Evolutionary conservation across 2,113 vertebrate species (phyloP), one percentile per base, ranked within the genome.

Genomic region (Callopanchax toddi): DNA sequence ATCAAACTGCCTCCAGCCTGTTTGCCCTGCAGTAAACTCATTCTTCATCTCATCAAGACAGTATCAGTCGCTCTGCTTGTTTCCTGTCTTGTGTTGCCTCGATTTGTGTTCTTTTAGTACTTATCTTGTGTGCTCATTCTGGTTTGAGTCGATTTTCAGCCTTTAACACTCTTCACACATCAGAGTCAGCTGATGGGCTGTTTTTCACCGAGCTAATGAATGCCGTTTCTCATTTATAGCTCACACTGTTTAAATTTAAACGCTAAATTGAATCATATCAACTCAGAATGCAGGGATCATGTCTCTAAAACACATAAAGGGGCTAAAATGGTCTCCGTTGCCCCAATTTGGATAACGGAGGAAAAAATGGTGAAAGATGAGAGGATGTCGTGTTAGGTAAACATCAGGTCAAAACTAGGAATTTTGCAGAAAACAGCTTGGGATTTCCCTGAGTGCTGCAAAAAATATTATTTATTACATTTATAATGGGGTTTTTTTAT

Each of bases 1-100:
- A 4, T 26, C 6, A 26, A 6, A 26, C 3, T 8, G 6, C 29
- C 29, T 32, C 29, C 29, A 32, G 1, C 29, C 29, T 32, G 29
- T 57, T 36, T 29, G 32, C 53, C 18, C 60, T n/a, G 13, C 2
- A 44, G 42, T 62, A 10, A 51, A 37, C 67, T 39, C 42, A 11
- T 21, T 20, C 39, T 25, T 13, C 69, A 26, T n/a, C 45, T 40
- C 49, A 15, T 40, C 46, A 21, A 51, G 21, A 13, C 34, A 15
- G 5, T 18, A 45, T 57, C 53, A 10, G 39, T 65, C 42, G n/a
- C 21, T 48, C 8, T 22, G 52, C 13, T 16, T 34, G 42, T 18
- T 32, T 46, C 43, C 23, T 58, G n/a, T n/a, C n/a, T 16, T 32
- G 20, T 49, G 1, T 46, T 49, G 45, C 11, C 0, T 50, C 6